Conservation (phyloP, 2,888 invertebrate genomes). For the Leptinotarsa rubiginosa region DNA sequence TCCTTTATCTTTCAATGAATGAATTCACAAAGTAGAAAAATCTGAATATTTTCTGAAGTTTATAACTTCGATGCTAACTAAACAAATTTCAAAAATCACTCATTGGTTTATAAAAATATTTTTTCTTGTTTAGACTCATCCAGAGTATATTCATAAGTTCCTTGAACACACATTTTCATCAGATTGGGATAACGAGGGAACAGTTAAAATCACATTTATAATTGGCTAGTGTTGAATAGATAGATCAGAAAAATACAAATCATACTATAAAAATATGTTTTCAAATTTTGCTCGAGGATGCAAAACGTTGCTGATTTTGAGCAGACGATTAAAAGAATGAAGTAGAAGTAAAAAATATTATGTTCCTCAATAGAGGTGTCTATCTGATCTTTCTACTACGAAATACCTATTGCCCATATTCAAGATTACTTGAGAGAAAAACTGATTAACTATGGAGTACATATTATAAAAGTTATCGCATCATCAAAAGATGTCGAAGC, state of each 20-base stretch:
- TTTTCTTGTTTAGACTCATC: slow-evolving; percentile 7
- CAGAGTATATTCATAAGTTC: slow-evolving; percentile 22
- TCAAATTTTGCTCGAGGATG: background rate
- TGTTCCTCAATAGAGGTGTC: background rate
- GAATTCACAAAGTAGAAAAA: background rate
- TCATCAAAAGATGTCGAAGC: background rate
- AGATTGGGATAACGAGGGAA: slow-evolving; percentile 20
- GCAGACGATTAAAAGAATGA: background rate
- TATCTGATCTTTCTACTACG: background rate
- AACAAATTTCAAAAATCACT: slow-evolving; percentile 7
- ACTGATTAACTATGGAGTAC: background rate
- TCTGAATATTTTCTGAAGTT: slow-evolving; percentile 1
- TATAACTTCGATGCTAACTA: background rate
- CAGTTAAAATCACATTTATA: slow-evolving; percentile 37
- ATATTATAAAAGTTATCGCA: background rate
- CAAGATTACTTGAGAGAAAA: background rate
- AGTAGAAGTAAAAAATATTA: too few species aligned
- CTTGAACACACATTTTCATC: slow-evolving; percentile 17
- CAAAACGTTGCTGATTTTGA: slow-evolving; percentile 39
- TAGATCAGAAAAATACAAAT: slow-evolving; percentile 13
- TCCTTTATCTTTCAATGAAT: background rate
- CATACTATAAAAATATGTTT: background rate
- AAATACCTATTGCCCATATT: background rate
- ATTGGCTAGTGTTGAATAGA: slow-evolving; percentile 33
- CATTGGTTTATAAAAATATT: slow-evolving; percentile 16